Conservation (phyloP, 92 coral and sea anemone species). For the Pocillopora grandis region DNA sequence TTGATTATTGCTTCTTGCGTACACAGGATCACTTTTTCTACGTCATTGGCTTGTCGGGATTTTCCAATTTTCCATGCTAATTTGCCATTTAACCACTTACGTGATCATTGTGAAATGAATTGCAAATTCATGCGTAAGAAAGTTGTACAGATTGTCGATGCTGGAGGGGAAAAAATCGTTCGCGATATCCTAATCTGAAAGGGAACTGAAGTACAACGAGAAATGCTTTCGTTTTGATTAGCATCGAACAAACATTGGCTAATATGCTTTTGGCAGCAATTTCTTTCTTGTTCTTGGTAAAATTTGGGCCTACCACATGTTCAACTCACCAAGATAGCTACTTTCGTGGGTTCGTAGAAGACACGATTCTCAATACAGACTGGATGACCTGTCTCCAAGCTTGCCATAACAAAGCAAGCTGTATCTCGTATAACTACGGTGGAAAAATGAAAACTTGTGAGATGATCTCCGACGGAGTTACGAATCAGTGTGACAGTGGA, state of each 20-base stretch:
- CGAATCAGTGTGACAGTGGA: background rate
- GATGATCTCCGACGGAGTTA: constrained; percentile 21
- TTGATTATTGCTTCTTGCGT: constrained; percentile 21
- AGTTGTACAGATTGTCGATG: background rate
- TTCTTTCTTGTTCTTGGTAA: background rate
- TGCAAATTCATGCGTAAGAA: background rate
- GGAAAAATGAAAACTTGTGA: constrained; percentile 22
- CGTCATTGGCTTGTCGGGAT: constrained; percentile 31
- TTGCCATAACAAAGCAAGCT: constrained; percentile 20
- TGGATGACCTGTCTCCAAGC: constrained; percentile 37
- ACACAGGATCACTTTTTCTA: constrained; percentile 4
- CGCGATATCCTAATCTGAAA: background rate
- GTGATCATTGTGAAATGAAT: background rate
- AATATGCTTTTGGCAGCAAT: constrained; percentile 12
- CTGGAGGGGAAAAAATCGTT: background rate
- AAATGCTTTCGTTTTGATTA: background rate
- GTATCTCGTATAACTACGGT: constrained; percentile 42
- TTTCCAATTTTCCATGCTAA: constrained; percentile 15
- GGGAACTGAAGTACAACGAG: no score
- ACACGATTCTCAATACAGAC: constrained; percentile 1
- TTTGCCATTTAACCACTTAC: background rate
- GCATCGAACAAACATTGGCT: background rate
- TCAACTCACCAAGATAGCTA: constrained; percentile 10
- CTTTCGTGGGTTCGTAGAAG: background rate
- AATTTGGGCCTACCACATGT: background rate